These are phyloP conservation scores for Bovichtus variegatus DNA, from an alignment of 2,797 vertebrate genomes.

Conservation along the genomic window DNA sequence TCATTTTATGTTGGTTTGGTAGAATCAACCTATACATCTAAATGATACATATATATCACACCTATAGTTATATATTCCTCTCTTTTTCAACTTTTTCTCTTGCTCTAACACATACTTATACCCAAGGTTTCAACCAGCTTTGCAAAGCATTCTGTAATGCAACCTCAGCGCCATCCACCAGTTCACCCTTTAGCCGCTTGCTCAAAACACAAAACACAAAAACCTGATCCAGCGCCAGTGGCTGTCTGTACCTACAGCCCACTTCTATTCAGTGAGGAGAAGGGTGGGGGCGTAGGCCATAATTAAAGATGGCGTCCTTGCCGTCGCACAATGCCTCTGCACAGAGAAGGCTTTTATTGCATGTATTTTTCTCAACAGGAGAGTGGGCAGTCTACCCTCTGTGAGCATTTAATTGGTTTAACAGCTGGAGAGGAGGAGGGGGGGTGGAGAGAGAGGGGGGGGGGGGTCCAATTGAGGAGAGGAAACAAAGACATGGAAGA, in stretches of 20 bases:
- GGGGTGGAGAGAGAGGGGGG: conserved; percentile 19
- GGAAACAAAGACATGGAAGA: conserved; percentile 70
- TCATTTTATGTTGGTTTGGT: background rate
- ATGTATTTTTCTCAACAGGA: conserved; percentile 83
- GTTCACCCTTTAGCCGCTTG: conserved; percentile 31
- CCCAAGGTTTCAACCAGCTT: conserved; percentile 15
- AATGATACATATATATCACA: background rate
- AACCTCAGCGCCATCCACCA: conserved; percentile 46
- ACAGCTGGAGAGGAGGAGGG: conserved; percentile 78
- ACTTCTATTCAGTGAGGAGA: conserved; percentile 81
- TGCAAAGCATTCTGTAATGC: conserved; percentile 26
- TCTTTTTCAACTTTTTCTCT: background rate
- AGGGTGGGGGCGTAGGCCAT: conserved; percentile 81
- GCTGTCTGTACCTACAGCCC: conserved; percentile 79
- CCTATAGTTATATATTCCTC: conserved; percentile 1
- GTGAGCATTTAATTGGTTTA: conserved; percentile 83
- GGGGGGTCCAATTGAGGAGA: conserved; percentile 33
- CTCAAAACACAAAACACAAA: conserved; percentile 63
- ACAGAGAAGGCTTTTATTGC: conserved; percentile 80
- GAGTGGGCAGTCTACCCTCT: conserved; percentile 83
- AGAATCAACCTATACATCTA: background rate
- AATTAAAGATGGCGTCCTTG: conserved; percentile 85
- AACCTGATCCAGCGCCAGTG: conserved; percentile 69
- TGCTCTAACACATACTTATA: conserved; percentile 8
- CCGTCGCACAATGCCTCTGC: conserved; percentile 79